Conservation (phyloP, 2,113 vertebrate species). For the Pomatostomus ruficeps region DNA sequence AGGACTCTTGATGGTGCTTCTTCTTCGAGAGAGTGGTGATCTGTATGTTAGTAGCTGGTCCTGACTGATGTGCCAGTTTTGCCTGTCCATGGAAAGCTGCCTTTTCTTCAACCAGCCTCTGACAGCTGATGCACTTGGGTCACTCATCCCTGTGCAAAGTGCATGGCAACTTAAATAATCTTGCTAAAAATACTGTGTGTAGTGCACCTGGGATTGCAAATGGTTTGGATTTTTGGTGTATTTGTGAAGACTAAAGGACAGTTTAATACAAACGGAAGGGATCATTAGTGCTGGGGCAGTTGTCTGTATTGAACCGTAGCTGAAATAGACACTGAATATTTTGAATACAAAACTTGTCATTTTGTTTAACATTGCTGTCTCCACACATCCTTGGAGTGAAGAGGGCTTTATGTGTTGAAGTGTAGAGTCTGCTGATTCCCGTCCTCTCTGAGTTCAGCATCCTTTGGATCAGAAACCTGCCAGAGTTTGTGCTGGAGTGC, state of each 20-base stretch:
- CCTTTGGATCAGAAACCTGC: not conserved
- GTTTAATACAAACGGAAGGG: not conserved
- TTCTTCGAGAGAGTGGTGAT: not conserved
- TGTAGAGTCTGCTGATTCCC: not conserved
- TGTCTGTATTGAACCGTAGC: not conserved
- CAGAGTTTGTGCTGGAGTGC: not conserved
- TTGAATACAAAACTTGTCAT: not conserved
- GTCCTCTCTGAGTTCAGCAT: not conserved
- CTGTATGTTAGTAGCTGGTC: not conserved
- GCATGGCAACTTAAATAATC: not conserved
- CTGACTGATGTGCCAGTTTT: not conserved
- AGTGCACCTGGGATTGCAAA: not conserved
- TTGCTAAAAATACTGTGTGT: not conserved
- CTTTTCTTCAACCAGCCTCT: not conserved
- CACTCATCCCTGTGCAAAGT: not conserved
- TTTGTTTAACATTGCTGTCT: not conserved
- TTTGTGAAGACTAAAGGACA: not conserved
- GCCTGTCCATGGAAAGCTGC: not conserved
- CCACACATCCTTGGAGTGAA: not conserved
- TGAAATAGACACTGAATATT: not conserved
- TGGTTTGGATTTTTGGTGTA: not conserved
- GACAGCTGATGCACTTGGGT: not conserved
- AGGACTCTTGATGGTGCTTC: not conserved
- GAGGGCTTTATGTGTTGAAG: not conserved
- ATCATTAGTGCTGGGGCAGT: not conserved